Percentiles rank a stretch among this genome's conserved stretches.
These are phyloP conservation scores for Takifugu ocellatus DNA, from an alignment of 2,797 vertebrate genomes.

Conservation along the genomic window DNA sequence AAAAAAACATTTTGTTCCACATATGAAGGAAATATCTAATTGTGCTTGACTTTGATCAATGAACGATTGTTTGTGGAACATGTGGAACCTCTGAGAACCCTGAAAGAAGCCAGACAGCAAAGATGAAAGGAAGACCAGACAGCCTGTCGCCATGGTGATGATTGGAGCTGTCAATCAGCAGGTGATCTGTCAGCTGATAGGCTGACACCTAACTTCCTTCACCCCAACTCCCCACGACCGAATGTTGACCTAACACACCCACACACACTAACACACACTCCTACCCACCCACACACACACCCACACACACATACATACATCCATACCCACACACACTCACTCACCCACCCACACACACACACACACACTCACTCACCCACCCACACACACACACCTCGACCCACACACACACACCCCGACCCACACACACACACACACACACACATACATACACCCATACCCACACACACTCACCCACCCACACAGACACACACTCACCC, in stretches of 20 bases:
- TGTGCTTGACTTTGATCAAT: background rate
- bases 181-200: slow-evolving; percentile 42
- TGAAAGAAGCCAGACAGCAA: background rate
- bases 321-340: no score
- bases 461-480: no score
- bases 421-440: no score
- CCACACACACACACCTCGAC: no score
- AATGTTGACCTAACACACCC: slow-evolving; percentile 18
- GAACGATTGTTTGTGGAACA: no score
- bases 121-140: background rate
- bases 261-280: background rate
- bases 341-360: no score
- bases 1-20: background rate
- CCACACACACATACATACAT: no score
- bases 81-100: background rate
- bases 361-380: no score
- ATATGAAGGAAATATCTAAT: background rate
- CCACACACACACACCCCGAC: no score
- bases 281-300: no score
- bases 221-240: slow-evolving; percentile 1
- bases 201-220: slow-evolving; percentile 13
- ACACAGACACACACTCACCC: no score
- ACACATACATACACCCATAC: no score
- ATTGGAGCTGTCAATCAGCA: slow-evolving; percentile 38
- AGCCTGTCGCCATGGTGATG: slow-evolving; percentile 24